Percentiles rank a stretch among this genome's conserved stretches.
Conservation (phyloP, 2,113 vertebrate species). For the Rhabdomys dilectus region DNA sequence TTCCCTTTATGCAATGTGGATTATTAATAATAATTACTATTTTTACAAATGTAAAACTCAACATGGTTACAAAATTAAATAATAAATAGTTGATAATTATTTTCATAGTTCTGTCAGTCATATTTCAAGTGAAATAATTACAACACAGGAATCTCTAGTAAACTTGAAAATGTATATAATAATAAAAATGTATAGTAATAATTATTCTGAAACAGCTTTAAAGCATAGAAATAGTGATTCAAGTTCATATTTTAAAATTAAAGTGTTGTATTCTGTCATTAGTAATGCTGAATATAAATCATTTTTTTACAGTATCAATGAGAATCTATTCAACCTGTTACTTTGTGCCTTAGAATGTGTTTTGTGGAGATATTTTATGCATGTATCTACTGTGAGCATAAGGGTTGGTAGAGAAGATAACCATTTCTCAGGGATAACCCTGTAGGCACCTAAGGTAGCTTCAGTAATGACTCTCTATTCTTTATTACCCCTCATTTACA, state of each 20-base stretch:
- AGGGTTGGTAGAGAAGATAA: not conserved
- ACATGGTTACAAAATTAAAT: slow-evolving; percentile 63
- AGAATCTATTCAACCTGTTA: slow-evolving; percentile 7
- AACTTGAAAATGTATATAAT: slow-evolving; percentile 46
- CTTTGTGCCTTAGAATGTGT: not conserved
- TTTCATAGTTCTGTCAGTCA: slow-evolving; percentile 64
- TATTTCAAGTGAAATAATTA: slow-evolving; percentile 68
- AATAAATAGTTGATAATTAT: slow-evolving; percentile 55
- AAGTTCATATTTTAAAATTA: slow-evolving; percentile 29
- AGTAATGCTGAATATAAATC: not conserved
- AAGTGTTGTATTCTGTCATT: slow-evolving; percentile 2
- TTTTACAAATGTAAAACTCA: slow-evolving; percentile 48
- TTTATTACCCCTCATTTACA: not conserved
- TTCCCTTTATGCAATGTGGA: not conserved
- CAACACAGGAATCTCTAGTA: not conserved
- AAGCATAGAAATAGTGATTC: not conserved
- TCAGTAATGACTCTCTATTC: not conserved
- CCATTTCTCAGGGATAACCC: not conserved
- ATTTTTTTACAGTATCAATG: slow-evolving; percentile 9
- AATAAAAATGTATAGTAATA: slow-evolving; percentile 56
- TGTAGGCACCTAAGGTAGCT: not conserved
- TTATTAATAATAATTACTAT: slow-evolving; percentile 72
- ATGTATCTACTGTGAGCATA: not conserved
- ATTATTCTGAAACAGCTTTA: slow-evolving; percentile 38
- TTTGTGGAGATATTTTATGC: not conserved